Conservation (phyloP, 2,797 vertebrate genomes). For the Pyrocephalus nanus region DNA sequence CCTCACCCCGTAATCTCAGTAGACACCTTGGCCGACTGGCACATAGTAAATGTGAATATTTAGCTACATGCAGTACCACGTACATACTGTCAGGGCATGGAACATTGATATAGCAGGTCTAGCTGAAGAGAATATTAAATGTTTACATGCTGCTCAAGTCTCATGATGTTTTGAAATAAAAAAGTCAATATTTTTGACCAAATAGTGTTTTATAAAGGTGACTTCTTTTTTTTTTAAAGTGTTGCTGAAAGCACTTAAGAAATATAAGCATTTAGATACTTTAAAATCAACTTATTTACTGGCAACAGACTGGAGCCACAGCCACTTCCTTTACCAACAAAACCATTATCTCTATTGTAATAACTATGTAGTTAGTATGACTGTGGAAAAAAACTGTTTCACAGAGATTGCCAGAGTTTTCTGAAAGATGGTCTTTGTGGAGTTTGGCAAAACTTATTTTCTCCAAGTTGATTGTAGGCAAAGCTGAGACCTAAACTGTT, state of each 20-base stretch:
- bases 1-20: neutral
- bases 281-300: neutral
- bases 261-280: neutral
- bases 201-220: neutral
- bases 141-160: neutral
- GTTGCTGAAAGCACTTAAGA: neutral
- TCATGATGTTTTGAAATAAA: neutral
- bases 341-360: neutral
- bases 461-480: neutral
- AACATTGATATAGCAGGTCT: neutral
- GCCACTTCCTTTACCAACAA: slow-evolving; percentile 25
- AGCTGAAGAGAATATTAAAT: neutral
- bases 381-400: neutral
- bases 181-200: neutral
- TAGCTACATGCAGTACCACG: neutral
- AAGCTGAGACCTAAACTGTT: neutral
- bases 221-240: neutral
- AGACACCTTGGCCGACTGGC: neutral
- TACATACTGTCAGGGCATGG: neutral
- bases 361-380: neutral
- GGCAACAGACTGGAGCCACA: neutral
- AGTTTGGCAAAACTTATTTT: neutral
- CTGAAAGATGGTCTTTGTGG: neutral
- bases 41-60: neutral
- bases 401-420: neutral